Evolutionary conservation across 2,888 invertebrate genomes (phyloP).

Genomic region (Pelosia muscerda): DNA sequence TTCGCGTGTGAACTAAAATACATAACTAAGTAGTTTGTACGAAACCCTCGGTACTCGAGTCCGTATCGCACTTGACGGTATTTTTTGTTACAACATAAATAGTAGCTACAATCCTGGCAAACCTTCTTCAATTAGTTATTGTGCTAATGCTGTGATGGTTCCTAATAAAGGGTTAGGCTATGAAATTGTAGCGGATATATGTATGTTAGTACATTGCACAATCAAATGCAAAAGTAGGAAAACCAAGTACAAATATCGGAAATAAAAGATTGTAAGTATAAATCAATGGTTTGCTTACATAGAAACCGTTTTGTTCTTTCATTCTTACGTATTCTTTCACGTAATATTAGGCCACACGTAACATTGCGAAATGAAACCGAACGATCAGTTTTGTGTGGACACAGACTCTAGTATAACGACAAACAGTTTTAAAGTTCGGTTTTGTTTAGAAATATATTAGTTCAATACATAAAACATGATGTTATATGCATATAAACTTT

Average conservation of each 20-base stretch:
- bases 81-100: too few relatives aligned
- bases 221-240: not conserved
- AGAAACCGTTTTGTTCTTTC: not conserved
- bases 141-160: not conserved
- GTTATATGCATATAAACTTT: too few relatives aligned
- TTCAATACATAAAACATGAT: not conserved
- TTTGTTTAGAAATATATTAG: constrained; percentile 2
- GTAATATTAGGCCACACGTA: not conserved
- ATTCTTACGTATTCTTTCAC: not conserved
- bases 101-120: too few relatives aligned
- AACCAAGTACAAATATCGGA: not conserved
- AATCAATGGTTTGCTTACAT: not conserved
- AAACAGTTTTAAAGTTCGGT: not conserved
- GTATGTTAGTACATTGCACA: not conserved
- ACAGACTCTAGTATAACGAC: constrained; percentile 6
- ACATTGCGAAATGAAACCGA: not conserved
- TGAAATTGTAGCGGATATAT: not conserved
- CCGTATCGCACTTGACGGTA: too few relatives aligned
- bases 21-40: too few relatives aligned
- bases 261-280: not conserved
- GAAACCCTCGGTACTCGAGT: too few relatives aligned
- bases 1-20: too few relatives aligned
- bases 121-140: not conserved
- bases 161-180: not conserved
- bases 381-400: constrained; percentile 1